Conservation (phyloP, 2,113 vertebrate species). For the Cromileptes altivelis region DNA sequence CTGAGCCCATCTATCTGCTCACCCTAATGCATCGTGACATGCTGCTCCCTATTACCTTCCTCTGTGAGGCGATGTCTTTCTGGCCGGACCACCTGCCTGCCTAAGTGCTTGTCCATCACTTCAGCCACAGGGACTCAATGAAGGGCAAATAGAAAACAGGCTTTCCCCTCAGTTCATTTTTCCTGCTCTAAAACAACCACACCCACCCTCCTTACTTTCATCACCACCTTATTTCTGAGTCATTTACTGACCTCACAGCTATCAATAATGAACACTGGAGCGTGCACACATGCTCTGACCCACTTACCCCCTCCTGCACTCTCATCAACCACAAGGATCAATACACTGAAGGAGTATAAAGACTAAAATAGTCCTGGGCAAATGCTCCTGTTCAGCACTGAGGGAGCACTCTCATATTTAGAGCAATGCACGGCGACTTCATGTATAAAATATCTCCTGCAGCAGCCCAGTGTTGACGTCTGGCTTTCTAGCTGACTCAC, state of each 20-base stretch:
- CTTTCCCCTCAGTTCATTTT: constrained; percentile 9
- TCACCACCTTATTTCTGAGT: constrained; percentile 20
- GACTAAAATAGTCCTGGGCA: constrained; percentile 5
- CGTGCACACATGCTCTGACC: constrained; percentile 13
- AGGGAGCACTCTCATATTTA: constrained; percentile 39
- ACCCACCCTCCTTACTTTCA: background rate
- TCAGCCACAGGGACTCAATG: constrained; percentile 13
- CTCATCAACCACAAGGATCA: constrained; percentile 25
- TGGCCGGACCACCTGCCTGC: constrained; percentile 39
- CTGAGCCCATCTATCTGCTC: constrained; percentile 30
- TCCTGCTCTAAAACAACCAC: constrained; percentile 23
- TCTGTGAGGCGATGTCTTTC: constrained; percentile 19
- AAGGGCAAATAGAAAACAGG: constrained; percentile 26
- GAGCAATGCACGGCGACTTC: constrained; percentile 37
- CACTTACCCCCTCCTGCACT: constrained; percentile 19
- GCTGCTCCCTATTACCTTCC: constrained; percentile 39
- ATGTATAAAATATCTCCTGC: constrained; percentile 67
- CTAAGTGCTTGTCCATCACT: constrained; percentile 60
- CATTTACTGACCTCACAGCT: constrained; percentile 41
- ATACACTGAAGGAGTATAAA: constrained; percentile 35
- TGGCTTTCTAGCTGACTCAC: constrained; percentile 63
- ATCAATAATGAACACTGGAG: constrained; percentile 52
- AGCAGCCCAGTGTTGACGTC: constrained; percentile 26
- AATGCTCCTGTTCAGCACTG: constrained; percentile 44
- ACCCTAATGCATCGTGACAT: constrained; percentile 42